These are phyloP conservation scores for Tachypleus tridentatus DNA, from an alignment of 1,140 invertebrate genomes.

Conservation along the genomic window DNA sequence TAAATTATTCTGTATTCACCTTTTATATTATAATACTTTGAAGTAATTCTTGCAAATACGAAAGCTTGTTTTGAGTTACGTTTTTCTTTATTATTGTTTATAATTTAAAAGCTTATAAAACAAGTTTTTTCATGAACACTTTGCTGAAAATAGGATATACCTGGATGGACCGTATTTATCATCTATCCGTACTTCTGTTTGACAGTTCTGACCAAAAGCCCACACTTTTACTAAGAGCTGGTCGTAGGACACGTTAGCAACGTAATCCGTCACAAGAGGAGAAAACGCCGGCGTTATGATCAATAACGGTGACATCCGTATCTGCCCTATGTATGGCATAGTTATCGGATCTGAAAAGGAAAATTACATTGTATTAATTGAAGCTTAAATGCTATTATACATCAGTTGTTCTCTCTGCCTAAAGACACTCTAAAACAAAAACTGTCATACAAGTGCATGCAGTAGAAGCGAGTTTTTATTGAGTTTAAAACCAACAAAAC, in stretches of 20 bases:
- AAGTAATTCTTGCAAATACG: background rate
- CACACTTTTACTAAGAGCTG: conserved; percentile 28
- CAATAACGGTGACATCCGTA: conserved; percentile 27
- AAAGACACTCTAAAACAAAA: no score
- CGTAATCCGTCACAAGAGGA: conserved; percentile 28
- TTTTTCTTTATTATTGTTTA: background rate
- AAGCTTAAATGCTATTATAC: no score
- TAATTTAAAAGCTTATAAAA: background rate
- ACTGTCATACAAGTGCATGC: no score
- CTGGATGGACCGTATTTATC: conserved; percentile 30
- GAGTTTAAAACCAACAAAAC: no score
- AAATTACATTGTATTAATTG: no score
- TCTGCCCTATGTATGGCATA: conserved; percentile 28
- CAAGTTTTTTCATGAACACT: background rate
- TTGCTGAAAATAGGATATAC: conserved; percentile 21
- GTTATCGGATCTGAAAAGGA: conserved; percentile 23
- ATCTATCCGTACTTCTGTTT: conserved; percentile 31
- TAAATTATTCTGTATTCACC: no score
- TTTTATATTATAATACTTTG: no score
- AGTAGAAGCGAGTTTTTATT: no score
- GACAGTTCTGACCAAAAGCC: conserved; percentile 30
- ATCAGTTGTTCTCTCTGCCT: no score
- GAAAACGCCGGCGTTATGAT: conserved; percentile 29
- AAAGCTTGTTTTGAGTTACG: background rate
- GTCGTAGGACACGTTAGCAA: conserved; percentile 29